Conservation (phyloP, 2,888 invertebrate genomes). For the Drosophila infuscata region DNA sequence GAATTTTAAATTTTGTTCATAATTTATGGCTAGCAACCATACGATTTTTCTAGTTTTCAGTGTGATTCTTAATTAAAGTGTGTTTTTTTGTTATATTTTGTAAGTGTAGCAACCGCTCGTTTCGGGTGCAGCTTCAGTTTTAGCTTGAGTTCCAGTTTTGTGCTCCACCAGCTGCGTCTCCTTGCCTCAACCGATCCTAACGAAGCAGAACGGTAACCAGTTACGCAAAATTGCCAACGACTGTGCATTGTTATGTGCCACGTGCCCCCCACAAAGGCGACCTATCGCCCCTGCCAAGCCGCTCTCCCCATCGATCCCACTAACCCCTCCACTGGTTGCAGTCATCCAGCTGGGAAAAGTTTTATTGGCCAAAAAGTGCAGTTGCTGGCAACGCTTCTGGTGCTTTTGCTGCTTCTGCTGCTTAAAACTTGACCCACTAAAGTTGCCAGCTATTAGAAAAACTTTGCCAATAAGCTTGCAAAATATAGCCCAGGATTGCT, state of each 20-base stretch:
- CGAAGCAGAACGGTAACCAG: constrained; percentile 73
- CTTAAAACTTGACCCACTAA: constrained; percentile 69
- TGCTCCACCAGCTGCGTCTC: neutral
- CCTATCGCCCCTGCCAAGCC: neutral
- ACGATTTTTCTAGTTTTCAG: neutral
- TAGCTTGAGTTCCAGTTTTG: constrained; percentile 4
- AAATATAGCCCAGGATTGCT: constrained; percentile 31
- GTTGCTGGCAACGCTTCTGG: constrained; percentile 30
- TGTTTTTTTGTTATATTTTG: neutral
- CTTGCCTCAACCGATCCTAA: constrained; percentile 51
- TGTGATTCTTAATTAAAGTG: neutral
- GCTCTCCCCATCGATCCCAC: neutral
- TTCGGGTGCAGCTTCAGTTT: constrained; percentile 6
- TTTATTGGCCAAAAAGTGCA: constrained; percentile 72
- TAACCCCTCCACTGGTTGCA: constrained; percentile 13
- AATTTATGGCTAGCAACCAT: neutral
- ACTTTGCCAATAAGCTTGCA: constrained; percentile 69
- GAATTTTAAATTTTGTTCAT: too few species aligned
- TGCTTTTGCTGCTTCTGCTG: constrained; percentile 28
- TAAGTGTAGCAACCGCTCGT: neutral
- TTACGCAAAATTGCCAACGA: constrained; percentile 79
- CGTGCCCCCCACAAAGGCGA: constrained; percentile 67
- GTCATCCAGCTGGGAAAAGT: constrained; percentile 60
- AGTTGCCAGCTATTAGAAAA: constrained; percentile 54
- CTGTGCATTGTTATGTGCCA: constrained; percentile 77